Percentiles rank a stretch among this genome's conserved stretches.
Evolutionary conservation across 2,113 vertebrate genomes (phyloP).

Genomic region (Pogona vitticeps): DNA sequence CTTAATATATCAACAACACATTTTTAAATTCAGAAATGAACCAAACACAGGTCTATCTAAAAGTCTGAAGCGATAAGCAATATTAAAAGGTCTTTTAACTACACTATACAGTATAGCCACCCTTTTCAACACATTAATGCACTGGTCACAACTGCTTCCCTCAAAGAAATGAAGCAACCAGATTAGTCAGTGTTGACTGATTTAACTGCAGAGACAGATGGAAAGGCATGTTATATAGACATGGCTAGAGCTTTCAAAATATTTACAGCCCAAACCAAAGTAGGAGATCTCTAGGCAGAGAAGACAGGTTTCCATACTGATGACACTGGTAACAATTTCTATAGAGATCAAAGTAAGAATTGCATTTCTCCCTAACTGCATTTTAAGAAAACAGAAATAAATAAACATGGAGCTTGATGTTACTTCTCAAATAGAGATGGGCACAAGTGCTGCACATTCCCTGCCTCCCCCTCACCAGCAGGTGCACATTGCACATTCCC

Average conservation of each 20-base stretch:
- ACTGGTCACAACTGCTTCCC: neutral
- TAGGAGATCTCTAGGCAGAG: neutral
- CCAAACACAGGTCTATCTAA: neutral
- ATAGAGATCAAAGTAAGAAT: neutral
- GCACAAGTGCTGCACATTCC: too few species aligned
- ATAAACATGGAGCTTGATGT: neutral
- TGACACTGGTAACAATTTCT: fast-evolving
- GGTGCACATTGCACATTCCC: too few species aligned
- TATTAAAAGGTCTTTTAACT: neutral
- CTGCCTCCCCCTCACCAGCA: too few species aligned
- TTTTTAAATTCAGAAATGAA: neutral
- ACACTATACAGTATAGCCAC: neutral
- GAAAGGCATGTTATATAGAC: neutral
- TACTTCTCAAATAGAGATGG: too few species aligned
- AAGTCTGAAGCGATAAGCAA: neutral
- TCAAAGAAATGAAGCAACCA: neutral
- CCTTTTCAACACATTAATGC: neutral
- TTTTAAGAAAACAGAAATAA: neutral
- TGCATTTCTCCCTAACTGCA: neutral
- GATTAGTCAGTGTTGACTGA: neutral
- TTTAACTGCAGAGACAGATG: neutral
- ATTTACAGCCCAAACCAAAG: neutral
- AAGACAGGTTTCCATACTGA: neutral
- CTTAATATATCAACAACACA: neutral
- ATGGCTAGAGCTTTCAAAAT: neutral